A percentile compares a stretch with the other conserved stretches of the same genome.
Evolutionary conservation across 2,113 vertebrate species (phyloP).

Genomic region (Centropus bengalensis): DNA sequence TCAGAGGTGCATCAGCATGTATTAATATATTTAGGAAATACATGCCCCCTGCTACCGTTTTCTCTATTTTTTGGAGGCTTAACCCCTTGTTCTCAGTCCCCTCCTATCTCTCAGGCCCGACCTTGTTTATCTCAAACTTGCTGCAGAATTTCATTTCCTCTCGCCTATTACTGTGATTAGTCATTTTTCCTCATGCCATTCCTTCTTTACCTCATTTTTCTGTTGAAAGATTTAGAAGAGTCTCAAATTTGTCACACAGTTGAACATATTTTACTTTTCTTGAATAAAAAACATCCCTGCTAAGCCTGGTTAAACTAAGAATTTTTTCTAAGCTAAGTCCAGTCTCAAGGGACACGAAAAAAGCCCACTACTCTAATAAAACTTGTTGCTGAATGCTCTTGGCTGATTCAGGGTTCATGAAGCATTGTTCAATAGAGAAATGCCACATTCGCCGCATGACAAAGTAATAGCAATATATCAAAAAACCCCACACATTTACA

Average conservation of each 20-base stretch:
- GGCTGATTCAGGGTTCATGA: background rate
- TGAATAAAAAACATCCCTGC: background rate
- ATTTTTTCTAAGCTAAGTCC: background rate
- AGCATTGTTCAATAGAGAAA: fast-evolving
- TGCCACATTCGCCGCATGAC: background rate
- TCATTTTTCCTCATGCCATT: background rate
- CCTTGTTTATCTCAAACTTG: background rate
- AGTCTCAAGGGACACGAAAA: background rate
- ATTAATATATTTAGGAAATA: fast-evolving
- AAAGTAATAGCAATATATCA: background rate
- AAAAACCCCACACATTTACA: background rate
- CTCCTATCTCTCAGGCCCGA: background rate
- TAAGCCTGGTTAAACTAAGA: background rate
- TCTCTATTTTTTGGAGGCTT: background rate
- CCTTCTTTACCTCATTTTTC: background rate
- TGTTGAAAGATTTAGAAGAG: background rate
- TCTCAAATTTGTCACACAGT: background rate
- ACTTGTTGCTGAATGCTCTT: background rate
- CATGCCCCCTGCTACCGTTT: background rate
- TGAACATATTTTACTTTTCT: background rate
- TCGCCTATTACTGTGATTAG: background rate
- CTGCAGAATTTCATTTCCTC: background rate
- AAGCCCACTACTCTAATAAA: background rate
- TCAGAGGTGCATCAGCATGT: background rate
- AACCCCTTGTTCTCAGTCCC: background rate